Evolutionary conservation across 2,113 vertebrate species (phyloP), one percentile per base, ranked within the genome.

Genomic region (Microcebus tavaratra): DNA sequence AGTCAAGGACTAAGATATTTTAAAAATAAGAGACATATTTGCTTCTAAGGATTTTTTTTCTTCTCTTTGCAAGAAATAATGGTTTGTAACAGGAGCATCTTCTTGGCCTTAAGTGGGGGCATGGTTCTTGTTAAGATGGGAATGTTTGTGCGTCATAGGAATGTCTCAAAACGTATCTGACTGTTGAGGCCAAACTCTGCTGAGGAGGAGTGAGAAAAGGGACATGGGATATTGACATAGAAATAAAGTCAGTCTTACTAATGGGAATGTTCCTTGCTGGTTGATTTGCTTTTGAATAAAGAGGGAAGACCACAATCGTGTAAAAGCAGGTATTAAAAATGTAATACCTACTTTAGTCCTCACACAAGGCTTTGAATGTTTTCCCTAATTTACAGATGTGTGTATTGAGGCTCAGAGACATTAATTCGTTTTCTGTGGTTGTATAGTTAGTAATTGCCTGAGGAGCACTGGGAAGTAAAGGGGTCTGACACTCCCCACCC

Each of bases 1-100:
- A 67, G 94, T 88, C 88, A 84, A 95, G 97, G 97, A 95, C 97
- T 98, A 98, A 89, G 79, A 82, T 96, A 96, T 98, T 98, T 97
- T 63, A 57, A 79, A 93, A 87, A 45, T 50, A 83, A 4, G 73
- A 93, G 57, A 48, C 59, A 15, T 36, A 6, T 36, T 94, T 86
- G n/a, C 34, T 72, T 80, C 63, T 76, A 84, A 78, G 72, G 57
- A 59, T 65, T 50, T 65, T 55, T 93, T 36, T 96, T 88, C 83
- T 97, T 94, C 81, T 97, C 97, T 78, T 9, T 10, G 95, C 59
- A 53, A 68, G 83, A 95, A 91, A 94, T 83, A 97, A 95, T 96
- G 67, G 55, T 63, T 97, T 96, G 94, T 93, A 97, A 98, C 96
- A 90, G 80, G 88, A 97, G 95, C 88, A 84, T 94, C 59, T 97